These are phyloP conservation scores for Adelognathus sp. DNA, from an alignment of 2,888 invertebrate genomes.

Conservation along the genomic window DNA sequence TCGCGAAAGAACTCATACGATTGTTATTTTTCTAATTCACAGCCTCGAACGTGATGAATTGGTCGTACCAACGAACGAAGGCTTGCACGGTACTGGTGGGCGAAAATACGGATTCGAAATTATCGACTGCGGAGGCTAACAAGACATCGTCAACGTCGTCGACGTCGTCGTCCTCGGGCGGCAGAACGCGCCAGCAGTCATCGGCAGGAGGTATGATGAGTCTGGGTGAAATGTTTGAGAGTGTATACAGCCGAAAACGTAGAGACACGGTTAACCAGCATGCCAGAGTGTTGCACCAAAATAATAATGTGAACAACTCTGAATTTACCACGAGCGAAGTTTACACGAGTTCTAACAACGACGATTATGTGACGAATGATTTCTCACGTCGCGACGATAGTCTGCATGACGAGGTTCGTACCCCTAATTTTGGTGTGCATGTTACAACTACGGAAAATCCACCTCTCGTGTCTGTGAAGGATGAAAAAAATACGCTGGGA, in stretches of 20 bases:
- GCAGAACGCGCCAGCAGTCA: conserved; percentile 79
- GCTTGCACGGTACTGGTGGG: conserved; percentile 93
- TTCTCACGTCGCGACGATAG: conserved; percentile 27
- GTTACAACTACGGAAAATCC: conserved; percentile 47
- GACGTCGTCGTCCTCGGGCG: conserved; percentile 85
- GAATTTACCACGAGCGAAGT: not conserved
- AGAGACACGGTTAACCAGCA: conserved; percentile 86
- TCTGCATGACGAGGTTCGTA: conserved; percentile 45
- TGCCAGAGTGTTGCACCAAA: conserved; percentile 78
- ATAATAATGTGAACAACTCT: not conserved
- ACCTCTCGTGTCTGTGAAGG: conserved; percentile 62
- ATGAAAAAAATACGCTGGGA: conserved; percentile 14
- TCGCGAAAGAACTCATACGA: not conserved
- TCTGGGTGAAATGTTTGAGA: conserved; percentile 47
- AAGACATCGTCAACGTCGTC: conserved; percentile 86
- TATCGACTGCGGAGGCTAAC: conserved; percentile 87
- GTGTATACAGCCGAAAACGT: conserved; percentile 85
- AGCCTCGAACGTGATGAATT: conserved; percentile 92
- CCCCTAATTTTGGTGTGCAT: conserved; percentile 55
- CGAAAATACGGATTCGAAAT: conserved; percentile 88
- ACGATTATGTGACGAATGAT: not conserved
- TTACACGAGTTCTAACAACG: conserved; percentile 35
- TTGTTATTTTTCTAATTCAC: conserved; percentile 72
- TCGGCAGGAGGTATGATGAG: conserved; percentile 81
- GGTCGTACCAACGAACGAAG: conserved; percentile 92